Conservation (phyloP, 2,113 vertebrate species). For the Paramisgurnus dabryanus region DNA sequence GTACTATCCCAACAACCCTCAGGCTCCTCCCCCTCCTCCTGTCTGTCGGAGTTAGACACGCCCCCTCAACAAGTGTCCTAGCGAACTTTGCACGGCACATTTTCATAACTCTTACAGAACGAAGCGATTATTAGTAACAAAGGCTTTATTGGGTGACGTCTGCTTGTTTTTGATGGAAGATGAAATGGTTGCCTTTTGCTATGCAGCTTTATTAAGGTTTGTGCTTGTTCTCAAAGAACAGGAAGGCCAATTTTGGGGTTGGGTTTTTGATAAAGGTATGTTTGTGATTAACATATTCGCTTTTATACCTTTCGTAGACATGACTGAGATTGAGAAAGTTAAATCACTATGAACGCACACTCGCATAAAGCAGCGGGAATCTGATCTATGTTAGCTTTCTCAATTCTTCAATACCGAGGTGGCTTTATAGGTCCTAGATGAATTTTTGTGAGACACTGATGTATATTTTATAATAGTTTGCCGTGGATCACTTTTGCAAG, state of each 20-base stretch:
- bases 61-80: slow-evolving; percentile 32
- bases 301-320: slow-evolving; percentile 47
- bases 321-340: slow-evolving; percentile 19
- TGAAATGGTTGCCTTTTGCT: slow-evolving; percentile 42
- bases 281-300: slow-evolving; percentile 10
- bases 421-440: slow-evolving; percentile 12
- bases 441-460: slow-evolving; percentile 27
- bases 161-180: slow-evolving; percentile 34
- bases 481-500: slow-evolving; percentile 42
- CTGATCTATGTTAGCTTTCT: slow-evolving; percentile 8
- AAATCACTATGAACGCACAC: background rate
- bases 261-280: slow-evolving; percentile 46
- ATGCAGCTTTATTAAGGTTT: slow-evolving; percentile 53
- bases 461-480: slow-evolving; percentile 51
- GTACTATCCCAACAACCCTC: slow-evolving; percentile 43
- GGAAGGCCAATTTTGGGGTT: slow-evolving; percentile 23
- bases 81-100: slow-evolving; percentile 35
- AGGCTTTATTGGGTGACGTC: slow-evolving; percentile 35
- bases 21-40: slow-evolving; percentile 37
- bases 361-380: background rate
- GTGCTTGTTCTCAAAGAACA: slow-evolving; percentile 42
- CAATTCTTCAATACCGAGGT: slow-evolving; percentile 3
- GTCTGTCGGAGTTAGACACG: slow-evolving; percentile 37
- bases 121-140: slow-evolving; percentile 17
- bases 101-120: slow-evolving; percentile 7